A percentile compares a stretch with the other conserved stretches of the same genome.
Conservation (phyloP, 2,888 invertebrate genomes). For the Metellina segmentata region DNA sequence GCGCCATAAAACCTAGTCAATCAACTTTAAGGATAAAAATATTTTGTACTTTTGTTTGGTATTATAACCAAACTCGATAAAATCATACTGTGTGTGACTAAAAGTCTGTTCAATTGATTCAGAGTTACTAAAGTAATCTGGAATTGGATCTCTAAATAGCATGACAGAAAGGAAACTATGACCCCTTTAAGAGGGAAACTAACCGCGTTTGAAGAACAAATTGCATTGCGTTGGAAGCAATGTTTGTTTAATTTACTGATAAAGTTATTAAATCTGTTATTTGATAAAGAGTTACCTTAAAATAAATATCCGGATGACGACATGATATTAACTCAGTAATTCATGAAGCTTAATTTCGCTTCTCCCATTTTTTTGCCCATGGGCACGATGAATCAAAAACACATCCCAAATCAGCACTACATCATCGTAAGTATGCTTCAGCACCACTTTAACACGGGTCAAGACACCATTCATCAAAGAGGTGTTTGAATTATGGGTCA, state of each 20-base stretch:
- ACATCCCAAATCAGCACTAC: slow-evolving; percentile 31
- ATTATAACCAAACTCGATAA: too few relatives aligned
- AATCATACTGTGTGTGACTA: too few relatives aligned
- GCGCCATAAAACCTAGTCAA: too few relatives aligned
- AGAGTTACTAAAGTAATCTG: not conserved
- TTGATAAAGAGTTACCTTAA: slow-evolving; percentile 37
- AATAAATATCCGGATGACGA: slow-evolving; percentile 55
- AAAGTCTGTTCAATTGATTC: not conserved
- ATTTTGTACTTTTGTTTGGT: too few relatives aligned
- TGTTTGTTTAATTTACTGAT: slow-evolving; percentile 47
- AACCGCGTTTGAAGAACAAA: slow-evolving; percentile 25
- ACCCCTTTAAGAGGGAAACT: slow-evolving; percentile 20
- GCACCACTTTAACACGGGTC: slow-evolving; percentile 5
- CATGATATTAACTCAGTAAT: slow-evolving; percentile 48
- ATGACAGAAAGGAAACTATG: too few relatives aligned
- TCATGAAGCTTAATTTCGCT: slow-evolving; percentile 43
- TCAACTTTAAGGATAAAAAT: too few relatives aligned
- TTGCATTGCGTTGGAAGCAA: slow-evolving; percentile 25
- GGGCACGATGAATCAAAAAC: slow-evolving; percentile 33
- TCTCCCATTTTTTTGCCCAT: not conserved
- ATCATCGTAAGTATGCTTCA: slow-evolving; percentile 9
- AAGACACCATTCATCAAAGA: slow-evolving; percentile 25
- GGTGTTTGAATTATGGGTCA: slow-evolving; percentile 34
- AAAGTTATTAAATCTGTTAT: slow-evolving; percentile 62
- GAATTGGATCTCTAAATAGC: not conserved